These are phyloP conservation scores for Bubo bubo DNA, from an alignment of 2,113 vertebrate genomes.

Conservation along the genomic window DNA sequence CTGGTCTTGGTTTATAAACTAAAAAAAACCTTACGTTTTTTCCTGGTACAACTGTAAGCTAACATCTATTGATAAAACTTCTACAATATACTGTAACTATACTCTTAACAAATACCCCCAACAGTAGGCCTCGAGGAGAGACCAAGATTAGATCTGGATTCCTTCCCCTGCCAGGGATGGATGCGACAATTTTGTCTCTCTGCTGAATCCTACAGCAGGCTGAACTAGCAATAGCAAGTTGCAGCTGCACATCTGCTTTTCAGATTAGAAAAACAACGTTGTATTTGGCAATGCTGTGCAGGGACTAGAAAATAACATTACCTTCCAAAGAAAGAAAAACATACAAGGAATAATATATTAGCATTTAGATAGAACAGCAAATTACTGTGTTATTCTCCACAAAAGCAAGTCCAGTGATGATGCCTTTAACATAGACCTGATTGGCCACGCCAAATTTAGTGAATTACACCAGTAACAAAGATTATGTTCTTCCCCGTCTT, in stretches of 20 bases:
- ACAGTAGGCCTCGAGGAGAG: not conserved
- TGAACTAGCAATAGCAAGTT: not conserved
- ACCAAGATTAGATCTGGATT: not conserved
- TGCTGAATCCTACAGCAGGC: not conserved
- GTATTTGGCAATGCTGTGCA: not conserved
- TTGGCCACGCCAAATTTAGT: not conserved
- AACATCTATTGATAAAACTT: not conserved
- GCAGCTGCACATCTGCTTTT: not conserved
- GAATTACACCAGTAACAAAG: not conserved
- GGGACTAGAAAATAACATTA: not conserved
- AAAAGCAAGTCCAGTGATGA: not conserved
- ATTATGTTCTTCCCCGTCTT: not conserved
- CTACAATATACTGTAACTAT: not conserved
- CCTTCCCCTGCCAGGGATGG: not conserved
- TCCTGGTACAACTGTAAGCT: not conserved
- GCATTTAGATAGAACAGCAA: not conserved
- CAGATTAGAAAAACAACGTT: not conserved
- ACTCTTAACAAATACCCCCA: not conserved
- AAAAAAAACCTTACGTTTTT: not conserved
- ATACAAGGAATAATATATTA: not conserved
- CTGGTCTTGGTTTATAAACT: not conserved
- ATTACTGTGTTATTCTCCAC: not conserved
- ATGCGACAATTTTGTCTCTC: rapidly evolving
- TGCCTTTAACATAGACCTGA: not conserved
- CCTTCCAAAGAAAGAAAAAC: not conserved